These are phyloP conservation scores for Oncorhynchus mykiss DNA, from an alignment of 2,113 vertebrate genomes.

Conservation along the genomic window DNA sequence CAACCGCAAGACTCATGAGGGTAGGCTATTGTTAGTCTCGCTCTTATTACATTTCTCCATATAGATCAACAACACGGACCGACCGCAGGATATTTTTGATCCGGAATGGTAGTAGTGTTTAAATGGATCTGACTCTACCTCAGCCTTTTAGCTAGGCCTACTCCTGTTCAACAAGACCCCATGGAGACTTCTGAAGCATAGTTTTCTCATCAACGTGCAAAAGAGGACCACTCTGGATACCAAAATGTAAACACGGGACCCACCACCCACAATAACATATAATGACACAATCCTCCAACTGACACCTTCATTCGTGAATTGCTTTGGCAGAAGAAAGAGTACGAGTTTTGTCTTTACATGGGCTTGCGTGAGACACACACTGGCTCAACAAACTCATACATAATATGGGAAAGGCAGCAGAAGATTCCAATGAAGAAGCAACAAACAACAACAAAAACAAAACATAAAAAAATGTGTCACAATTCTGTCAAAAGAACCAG, in stretches of 20 bases:
- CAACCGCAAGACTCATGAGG: constrained; percentile 30
- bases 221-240: constrained; percentile 28
- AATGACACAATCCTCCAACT: constrained; percentile 18
- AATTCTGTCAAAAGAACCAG: constrained; percentile 9
- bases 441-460: constrained; percentile 21
- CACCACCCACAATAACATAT: constrained; percentile 15
- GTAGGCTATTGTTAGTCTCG: constrained; percentile 15
- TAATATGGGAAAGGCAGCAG: constrained; percentile 50
- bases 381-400: constrained; percentile 34
- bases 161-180: constrained; percentile 2
- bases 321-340: constrained; percentile 57
- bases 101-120: neutral
- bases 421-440: constrained; percentile 43
- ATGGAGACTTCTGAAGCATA: neutral
- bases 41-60: constrained; percentile 24
- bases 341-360: constrained; percentile 4
- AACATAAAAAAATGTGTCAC: constrained; percentile 26
- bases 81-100: neutral
- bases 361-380: constrained; percentile 33
- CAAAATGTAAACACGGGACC: constrained; percentile 26
- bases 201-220: constrained; percentile 35
- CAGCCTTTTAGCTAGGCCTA: neutral
- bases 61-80: neutral
- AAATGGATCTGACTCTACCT: neutral
- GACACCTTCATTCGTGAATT: constrained; percentile 46